Conservation (phyloP, 92 coral and sea anemone genomes). For the Phymanthus crucifer region DNA sequence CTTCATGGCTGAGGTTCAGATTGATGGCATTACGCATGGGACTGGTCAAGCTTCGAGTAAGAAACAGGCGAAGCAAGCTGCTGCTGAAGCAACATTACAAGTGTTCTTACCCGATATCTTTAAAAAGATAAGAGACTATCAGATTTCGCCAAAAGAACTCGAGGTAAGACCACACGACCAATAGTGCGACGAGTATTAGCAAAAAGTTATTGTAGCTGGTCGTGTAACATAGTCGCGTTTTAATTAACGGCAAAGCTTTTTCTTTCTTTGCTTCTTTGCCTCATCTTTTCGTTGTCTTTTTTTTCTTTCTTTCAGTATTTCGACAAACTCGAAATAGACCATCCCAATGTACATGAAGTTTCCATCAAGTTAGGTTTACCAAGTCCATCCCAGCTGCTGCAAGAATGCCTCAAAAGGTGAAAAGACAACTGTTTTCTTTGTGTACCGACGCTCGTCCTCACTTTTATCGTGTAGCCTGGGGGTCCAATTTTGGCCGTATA, state of each 20-base stretch:
- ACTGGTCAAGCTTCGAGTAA: slow-evolving; percentile 78
- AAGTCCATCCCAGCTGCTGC: slow-evolving; percentile 73
- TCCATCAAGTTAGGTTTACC: slow-evolving; percentile 73
- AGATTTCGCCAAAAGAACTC: slow-evolving; percentile 66
- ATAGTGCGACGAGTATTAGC: too few relatives aligned
- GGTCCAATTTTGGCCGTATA: too few relatives aligned
- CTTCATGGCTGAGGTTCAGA: slow-evolving; percentile 81
- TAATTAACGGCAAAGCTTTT: background rate
- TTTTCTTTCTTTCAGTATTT: slow-evolving; percentile 58
- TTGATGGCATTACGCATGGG: slow-evolving; percentile 81
- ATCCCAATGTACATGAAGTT: slow-evolving; percentile 61
- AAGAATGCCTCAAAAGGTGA: slow-evolving; percentile 94
- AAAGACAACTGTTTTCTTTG: background rate
- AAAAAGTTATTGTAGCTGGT: too few relatives aligned
- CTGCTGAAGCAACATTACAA: slow-evolving; percentile 85
- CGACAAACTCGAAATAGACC: slow-evolving; percentile 76
- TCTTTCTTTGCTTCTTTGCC: background rate
- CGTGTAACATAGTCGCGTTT: too few relatives aligned
- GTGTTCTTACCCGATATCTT: slow-evolving; percentile 77
- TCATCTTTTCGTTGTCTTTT: background rate
- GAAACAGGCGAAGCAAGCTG: slow-evolving; percentile 83
- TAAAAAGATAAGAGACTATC: slow-evolving; percentile 63
- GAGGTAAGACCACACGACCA: slow-evolving; percentile 59
- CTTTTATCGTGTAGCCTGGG: too few relatives aligned
- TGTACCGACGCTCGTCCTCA: too few relatives aligned